Conservation (phyloP, 2,797 vertebrate species). For the Linurgus olivaceus region DNA sequence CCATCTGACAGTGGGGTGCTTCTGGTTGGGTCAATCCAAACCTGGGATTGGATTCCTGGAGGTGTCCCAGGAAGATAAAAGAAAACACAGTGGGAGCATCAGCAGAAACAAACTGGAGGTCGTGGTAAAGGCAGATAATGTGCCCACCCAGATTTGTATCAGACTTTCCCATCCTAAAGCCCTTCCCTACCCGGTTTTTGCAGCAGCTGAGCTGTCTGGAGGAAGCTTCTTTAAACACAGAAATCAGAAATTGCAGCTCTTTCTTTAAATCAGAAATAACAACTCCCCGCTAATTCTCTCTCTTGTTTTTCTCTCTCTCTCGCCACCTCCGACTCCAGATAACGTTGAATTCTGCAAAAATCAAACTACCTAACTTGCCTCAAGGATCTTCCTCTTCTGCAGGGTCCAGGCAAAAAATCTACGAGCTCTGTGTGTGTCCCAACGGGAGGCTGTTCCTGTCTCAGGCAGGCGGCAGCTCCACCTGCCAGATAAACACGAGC, state of each 20-base stretch:
- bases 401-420: constrained; percentile 90
- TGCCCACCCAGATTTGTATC: neutral
- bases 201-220: neutral
- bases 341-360: constrained; percentile 89
- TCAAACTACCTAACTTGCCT: constrained; percentile 91
- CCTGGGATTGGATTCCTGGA: neutral
- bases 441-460: constrained; percentile 95
- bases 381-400: constrained; percentile 87
- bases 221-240: neutral
- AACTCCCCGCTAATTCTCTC: neutral
- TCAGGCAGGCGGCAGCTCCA: constrained; percentile 90
- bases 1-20: neutral
- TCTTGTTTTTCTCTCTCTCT: constrained; percentile 1
- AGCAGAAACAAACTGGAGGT: neutral
- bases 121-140: neutral
- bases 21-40: neutral
- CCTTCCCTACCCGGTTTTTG: neutral
- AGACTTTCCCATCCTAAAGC: neutral
- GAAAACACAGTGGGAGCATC: fast-evolving
- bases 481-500: constrained; percentile 96
- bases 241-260: neutral
- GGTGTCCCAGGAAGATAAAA: neutral
- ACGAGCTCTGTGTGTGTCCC: constrained; percentile 95
- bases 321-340: constrained; percentile 77
- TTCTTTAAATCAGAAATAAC: neutral